A percentile compares a stretch with the other conserved stretches of the same genome.
Evolutionary conservation across 2,113 vertebrate species (phyloP).

Genomic region (Macaca nemestrina): DNA sequence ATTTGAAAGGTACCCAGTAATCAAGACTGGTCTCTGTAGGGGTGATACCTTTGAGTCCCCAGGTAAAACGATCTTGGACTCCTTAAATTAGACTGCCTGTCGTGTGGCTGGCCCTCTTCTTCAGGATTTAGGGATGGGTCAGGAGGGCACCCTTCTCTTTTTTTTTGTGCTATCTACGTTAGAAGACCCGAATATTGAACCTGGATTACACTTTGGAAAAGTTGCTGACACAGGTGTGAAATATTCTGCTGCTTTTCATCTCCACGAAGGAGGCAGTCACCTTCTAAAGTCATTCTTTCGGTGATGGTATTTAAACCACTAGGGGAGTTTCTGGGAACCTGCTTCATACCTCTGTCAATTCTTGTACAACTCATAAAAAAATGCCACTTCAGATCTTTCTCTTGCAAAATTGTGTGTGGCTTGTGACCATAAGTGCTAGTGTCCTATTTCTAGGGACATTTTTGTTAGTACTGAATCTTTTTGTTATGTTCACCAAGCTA

Average conservation of each 20-base stretch:
- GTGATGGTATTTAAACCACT: background rate
- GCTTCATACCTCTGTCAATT: background rate
- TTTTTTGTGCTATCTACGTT: background rate
- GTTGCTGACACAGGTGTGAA: background rate
- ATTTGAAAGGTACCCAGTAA: background rate
- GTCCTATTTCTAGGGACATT: conserved; percentile 44
- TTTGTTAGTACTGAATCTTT: conserved; percentile 26
- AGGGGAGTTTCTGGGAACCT: conserved; percentile 5
- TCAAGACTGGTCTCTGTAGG: background rate
- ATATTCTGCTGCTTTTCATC: background rate
- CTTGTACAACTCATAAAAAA: background rate
- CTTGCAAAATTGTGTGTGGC: background rate
- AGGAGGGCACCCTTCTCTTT: background rate
- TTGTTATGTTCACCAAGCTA: background rate
- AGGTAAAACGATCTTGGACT: background rate
- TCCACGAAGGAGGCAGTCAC: background rate
- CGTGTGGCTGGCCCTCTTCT: background rate
- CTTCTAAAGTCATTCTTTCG: background rate
- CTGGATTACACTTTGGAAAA: background rate
- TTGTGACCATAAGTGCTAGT: conserved; percentile 50
- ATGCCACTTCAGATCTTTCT: background rate
- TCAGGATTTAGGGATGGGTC: background rate
- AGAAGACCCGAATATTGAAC: background rate
- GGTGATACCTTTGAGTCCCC: background rate
- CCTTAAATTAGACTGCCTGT: background rate